Evolutionary conservation across 2,888 invertebrate genomes (phyloP).

Genomic region (Diloba caeruleocephala): DNA sequence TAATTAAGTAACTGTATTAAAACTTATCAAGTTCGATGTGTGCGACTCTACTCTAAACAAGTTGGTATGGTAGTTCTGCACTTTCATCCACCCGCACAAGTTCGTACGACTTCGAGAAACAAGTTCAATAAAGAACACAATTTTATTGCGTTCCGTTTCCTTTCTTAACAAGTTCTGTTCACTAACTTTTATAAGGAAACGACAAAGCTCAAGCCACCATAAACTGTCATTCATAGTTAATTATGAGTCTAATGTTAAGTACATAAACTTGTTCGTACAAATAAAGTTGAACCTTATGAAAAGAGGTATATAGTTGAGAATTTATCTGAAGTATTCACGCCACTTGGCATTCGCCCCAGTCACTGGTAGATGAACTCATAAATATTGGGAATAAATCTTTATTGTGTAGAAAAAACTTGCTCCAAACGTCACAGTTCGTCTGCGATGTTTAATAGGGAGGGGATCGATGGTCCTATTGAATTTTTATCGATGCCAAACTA

Average conservation of each 20-base stretch:
- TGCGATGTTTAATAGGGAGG: slow-evolving; percentile 27
- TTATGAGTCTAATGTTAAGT: slow-evolving; percentile 57
- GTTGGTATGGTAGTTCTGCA: slow-evolving; percentile 14
- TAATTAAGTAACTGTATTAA: too few species aligned
- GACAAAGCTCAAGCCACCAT: slow-evolving; percentile 60
- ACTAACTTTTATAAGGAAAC: slow-evolving; percentile 61
- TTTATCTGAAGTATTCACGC: slow-evolving; percentile 13
- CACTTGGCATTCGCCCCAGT: slow-evolving; percentile 38
- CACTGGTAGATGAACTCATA: slow-evolving; percentile 41
- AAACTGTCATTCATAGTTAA: slow-evolving; percentile 68
- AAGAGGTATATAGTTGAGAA: slow-evolving; percentile 30
- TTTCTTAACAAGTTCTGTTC: slow-evolving; percentile 37
- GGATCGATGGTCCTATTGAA: slow-evolving; percentile 33
- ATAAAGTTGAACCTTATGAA: slow-evolving; percentile 30
- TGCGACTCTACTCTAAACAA: slow-evolving; percentile 13
- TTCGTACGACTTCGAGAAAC: slow-evolving; percentile 33
- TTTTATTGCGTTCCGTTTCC: slow-evolving; percentile 48
- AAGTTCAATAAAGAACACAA: slow-evolving; percentile 41
- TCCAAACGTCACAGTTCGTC: slow-evolving; percentile 38
- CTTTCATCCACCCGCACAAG: slow-evolving; percentile 14
- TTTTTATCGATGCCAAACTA: slow-evolving; percentile 35
- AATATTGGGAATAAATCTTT: slow-evolving; percentile 49
- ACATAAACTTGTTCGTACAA: slow-evolving; percentile 30
- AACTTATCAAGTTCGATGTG: slow-evolving; percentile 4
- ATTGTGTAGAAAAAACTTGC: slow-evolving; percentile 37